Base-by-base conservation (phyloP, 2,888 invertebrate species). In the Drosophila siamana region DNA sequence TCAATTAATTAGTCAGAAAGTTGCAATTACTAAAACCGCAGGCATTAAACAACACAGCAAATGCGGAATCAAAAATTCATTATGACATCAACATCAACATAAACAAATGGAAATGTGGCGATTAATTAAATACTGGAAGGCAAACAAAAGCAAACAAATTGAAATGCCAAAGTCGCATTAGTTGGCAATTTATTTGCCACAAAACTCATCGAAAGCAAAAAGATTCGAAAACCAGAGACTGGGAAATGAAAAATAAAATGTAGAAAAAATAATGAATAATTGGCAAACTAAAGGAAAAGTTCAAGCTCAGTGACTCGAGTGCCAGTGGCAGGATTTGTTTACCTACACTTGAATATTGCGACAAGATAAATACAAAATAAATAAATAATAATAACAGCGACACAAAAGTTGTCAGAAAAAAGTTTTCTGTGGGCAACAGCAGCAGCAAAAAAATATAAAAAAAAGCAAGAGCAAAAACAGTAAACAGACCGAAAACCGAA, bases 291-390 rank as follows among this genome's bases (percentile, higher is more conserved):
- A 60, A 26, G 33, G 16, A 19, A 67, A 72, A 81, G 72, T 63
- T 69, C 6, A 33, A 40, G 36, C 24, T 33, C 15, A 9, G 36
- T 36, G 30, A 30, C 15, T 46, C 24, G 30, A 30, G 19, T 28
- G 22, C 13, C 36, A 46, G 16, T 33, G 30, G 28, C 54, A 22
- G 41, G 51, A 15, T 26, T 54, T 78, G 62, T 73, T 73, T 78
- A 64, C 51, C 56, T 66, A 60, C 48, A 69, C 76, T 69, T 77
- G 66, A 64, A 73, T 77, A 69, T 36, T 51, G 63, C 56, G 63
- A 64, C 68, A 62, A 78, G 60, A 78, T 73, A 69, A 82, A 74
- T 62, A 62, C 65, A 30, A 66, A 78, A 71, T 65, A 74, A 65
- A 69, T 62, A 65, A 67, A 60, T 72, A 73, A 73, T 56, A 46